Conservation (phyloP, 2,888 invertebrate genomes). For the Synanthedon tipuliformis region DNA sequence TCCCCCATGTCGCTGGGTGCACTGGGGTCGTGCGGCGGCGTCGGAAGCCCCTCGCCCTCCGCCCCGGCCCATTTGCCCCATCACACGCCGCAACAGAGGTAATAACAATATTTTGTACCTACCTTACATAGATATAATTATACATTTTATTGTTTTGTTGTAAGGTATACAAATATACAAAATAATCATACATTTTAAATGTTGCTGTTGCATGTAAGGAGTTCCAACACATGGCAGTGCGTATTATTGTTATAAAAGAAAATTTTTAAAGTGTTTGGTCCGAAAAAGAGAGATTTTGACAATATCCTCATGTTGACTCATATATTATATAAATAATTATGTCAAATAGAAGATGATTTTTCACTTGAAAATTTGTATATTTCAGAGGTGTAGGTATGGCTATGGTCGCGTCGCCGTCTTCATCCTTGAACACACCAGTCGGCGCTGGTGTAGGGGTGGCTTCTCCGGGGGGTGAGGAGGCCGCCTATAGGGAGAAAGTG, state of each 20-base stretch:
- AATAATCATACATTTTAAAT: too few relatives aligned
- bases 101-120: not conserved
- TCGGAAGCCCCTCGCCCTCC: slow-evolving; percentile 77
- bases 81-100: slow-evolving; percentile 67
- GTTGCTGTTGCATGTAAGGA: too few relatives aligned
- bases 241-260: too few relatives aligned
- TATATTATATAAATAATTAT: too few relatives aligned
- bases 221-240: too few relatives aligned
- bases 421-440: slow-evolving; percentile 84
- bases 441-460: slow-evolving; percentile 48
- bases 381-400: slow-evolving; percentile 46
- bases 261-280: too few relatives aligned
- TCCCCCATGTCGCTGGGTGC: slow-evolving; percentile 56
- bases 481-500: slow-evolving; percentile 92
- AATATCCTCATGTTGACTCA: too few relatives aligned
- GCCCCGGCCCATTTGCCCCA: slow-evolving; percentile 68
- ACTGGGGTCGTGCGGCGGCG: slow-evolving; percentile 65
- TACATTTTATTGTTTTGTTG: too few relatives aligned
- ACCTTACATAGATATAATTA: too few relatives aligned
- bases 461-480: slow-evolving; percentile 78
- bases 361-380: not conserved
- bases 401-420: slow-evolving; percentile 80
- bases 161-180: too few relatives aligned
- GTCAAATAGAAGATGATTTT: not conserved
- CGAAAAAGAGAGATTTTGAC: too few relatives aligned